A percentile compares a stretch with the other conserved stretches of the same genome.
Evolutionary conservation across 2,888 invertebrate species (phyloP).

Genomic region (Maniola hyperantus): DNA sequence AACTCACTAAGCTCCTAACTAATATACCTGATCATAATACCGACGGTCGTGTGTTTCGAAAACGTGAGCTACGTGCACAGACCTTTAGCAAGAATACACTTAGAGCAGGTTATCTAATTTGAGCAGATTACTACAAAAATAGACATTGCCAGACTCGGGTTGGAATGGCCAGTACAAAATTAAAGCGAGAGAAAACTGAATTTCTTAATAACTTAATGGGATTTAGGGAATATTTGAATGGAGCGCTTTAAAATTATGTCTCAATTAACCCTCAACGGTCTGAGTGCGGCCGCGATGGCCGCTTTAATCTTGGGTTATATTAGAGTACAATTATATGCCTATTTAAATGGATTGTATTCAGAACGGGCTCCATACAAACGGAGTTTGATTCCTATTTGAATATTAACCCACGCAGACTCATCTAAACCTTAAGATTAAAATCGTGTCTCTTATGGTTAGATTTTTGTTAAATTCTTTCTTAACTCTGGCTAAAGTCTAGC

Average conservation of each 20-base stretch:
- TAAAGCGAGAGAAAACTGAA: constrained; percentile 25
- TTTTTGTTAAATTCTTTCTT: too few species aligned
- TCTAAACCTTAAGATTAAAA: too few species aligned
- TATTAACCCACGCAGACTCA: too few species aligned
- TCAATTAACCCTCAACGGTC: constrained; percentile 47
- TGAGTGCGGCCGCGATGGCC: constrained; percentile 38
- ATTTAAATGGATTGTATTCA: constrained; percentile 68
- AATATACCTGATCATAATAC: not conserved
- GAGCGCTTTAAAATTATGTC: constrained; percentile 26
- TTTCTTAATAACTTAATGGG: constrained; percentile 27
- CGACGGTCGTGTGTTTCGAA: not conserved
- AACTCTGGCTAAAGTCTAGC: too few species aligned
- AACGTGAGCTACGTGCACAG: not conserved
- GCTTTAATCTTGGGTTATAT: constrained; percentile 10
- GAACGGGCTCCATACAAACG: too few species aligned
- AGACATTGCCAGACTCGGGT: constrained; percentile 28
- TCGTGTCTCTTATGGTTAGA: too few species aligned
- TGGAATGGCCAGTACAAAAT: constrained; percentile 23
- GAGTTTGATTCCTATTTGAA: too few species aligned
- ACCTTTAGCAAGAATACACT: constrained; percentile 29
- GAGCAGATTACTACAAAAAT: constrained; percentile 33
- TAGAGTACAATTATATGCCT: not conserved
- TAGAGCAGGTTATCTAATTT: constrained; percentile 34
- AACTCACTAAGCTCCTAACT: too few species aligned
- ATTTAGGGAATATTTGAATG: constrained; percentile 23